These are phyloP conservation scores for Azemiops feae DNA, from an alignment of 2,113 vertebrate species.

Conservation along the genomic window DNA sequence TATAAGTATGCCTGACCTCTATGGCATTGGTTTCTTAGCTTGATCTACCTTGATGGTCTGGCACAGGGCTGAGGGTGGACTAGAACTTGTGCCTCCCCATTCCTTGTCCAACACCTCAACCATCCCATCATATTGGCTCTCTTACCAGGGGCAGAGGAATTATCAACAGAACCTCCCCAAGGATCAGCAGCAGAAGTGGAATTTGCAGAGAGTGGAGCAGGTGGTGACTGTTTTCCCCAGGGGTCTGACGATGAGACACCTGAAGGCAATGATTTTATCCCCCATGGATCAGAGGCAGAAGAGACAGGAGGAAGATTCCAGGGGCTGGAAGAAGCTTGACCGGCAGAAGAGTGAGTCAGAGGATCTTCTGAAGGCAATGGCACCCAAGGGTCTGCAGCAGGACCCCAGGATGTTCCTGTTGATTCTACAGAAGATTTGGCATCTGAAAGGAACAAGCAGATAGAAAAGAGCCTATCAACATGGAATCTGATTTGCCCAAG, in stretches of 20 bases:
- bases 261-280: constrained; percentile 58
- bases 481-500: neutral
- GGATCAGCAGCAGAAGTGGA: constrained; percentile 55
- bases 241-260: constrained; percentile 60
- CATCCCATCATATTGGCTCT: neutral
- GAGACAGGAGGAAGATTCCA: constrained; percentile 65
- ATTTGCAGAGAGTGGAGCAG: constrained; percentile 32
- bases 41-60: neutral
- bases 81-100: neutral
- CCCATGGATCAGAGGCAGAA: constrained; percentile 72
- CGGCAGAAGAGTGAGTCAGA: constrained; percentile 57
- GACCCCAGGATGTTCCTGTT: constrained; percentile 67
- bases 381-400: constrained; percentile 71
- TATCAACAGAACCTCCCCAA: constrained; percentile 65
- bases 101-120: neutral
- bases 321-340: constrained; percentile 56
- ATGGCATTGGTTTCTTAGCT: neutral
- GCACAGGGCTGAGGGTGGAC: neutral
- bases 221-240: constrained; percentile 64
- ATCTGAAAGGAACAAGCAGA: constrained; percentile 58
- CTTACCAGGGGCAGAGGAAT: constrained; percentile 64
- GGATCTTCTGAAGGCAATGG: constrained; percentile 56
- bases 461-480: neutral
- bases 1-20: neutral
- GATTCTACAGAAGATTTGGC: constrained; percentile 59